Evolutionary conservation across 2,113 vertebrate genomes (phyloP).

Genomic region (Heterotilapia buettikoferi): DNA sequence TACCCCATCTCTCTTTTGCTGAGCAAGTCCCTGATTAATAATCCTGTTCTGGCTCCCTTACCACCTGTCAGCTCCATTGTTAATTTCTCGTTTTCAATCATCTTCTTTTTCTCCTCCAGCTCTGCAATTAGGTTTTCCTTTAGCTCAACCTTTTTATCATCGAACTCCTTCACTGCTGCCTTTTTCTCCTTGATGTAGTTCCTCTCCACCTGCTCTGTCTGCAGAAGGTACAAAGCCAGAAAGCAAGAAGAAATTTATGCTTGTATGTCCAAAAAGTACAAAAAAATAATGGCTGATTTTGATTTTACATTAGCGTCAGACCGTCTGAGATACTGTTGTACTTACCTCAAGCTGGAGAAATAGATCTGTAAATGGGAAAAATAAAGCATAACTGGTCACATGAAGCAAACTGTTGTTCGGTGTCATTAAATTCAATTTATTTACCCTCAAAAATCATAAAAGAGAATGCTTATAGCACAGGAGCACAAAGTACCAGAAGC

Average conservation of each 20-base stretch:
- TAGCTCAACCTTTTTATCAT: conserved; percentile 97
- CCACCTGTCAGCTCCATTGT: conserved; percentile 98
- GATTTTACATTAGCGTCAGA: neutral
- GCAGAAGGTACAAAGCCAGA: neutral
- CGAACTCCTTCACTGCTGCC: conserved; percentile 97
- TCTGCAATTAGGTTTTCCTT: conserved; percentile 97
- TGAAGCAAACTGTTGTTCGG: neutral
- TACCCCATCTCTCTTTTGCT: neutral
- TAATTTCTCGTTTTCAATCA: conserved; percentile 98
- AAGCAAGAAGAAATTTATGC: neutral
- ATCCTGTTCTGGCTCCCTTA: conserved; percentile 47
- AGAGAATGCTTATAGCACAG: neutral
- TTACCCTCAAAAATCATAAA: neutral
- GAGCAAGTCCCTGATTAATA: conserved; percentile 8
- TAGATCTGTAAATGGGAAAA: conserved; percentile 78
- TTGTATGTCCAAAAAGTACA: neutral
- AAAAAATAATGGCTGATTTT: neutral
- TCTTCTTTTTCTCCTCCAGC: conserved; percentile 97
- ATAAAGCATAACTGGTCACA: neutral
- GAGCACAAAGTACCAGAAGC: neutral
- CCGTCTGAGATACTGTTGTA: too few relatives aligned
- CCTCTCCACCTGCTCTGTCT: conserved; percentile 97
- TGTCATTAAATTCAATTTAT: neutral
- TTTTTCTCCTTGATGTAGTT: conserved; percentile 98
- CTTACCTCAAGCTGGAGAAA: conserved; percentile 97